phyloP scores from a whole-genome alignment of 2,113 vertebrate species.

The Cyanocitta stelleri region DNA sequence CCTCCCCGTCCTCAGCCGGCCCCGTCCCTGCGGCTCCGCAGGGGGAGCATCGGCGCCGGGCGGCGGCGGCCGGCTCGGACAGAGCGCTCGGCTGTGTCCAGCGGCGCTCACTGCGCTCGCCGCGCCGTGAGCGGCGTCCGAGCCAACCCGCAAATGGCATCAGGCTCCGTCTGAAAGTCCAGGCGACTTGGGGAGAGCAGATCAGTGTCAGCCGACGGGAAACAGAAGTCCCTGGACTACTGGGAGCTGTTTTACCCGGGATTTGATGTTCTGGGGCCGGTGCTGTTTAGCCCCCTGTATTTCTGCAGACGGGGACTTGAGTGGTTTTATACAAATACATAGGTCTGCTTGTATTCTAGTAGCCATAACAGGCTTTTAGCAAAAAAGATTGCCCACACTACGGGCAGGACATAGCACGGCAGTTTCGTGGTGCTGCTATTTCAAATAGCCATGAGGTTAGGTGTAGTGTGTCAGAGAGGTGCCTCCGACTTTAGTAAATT shows the following conservation, averaged over 20 bases:
- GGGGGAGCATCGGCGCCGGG: accelerated
- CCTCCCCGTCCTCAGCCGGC: accelerated
- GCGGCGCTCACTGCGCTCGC: accelerated
- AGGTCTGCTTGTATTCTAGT: not conserved
- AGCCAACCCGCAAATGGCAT: accelerated
- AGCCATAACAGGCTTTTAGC: not conserved
- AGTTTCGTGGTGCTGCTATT: not conserved
- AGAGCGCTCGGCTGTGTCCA: accelerated
- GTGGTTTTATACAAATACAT: accelerated
- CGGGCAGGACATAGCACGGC: accelerated
- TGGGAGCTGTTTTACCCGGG: accelerated
- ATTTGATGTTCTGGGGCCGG: not conserved
- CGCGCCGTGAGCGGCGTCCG: accelerated
- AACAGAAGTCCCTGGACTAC: not conserved
- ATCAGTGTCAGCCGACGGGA: too few species aligned
- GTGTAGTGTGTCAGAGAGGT: not conserved
- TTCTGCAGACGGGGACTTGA: not conserved
- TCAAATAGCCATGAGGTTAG: not conserved
- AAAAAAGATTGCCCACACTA: accelerated
- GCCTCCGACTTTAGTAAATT: not conserved
- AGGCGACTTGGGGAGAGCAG: accelerated
- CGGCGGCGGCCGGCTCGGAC: not conserved
- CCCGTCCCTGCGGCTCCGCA: accelerated
- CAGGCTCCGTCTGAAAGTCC: not conserved
- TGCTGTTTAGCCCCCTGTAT: accelerated